These are phyloP conservation scores for Protophormia terraenovae DNA, from an alignment of 2,888 invertebrate genomes.

Conservation along the genomic window DNA sequence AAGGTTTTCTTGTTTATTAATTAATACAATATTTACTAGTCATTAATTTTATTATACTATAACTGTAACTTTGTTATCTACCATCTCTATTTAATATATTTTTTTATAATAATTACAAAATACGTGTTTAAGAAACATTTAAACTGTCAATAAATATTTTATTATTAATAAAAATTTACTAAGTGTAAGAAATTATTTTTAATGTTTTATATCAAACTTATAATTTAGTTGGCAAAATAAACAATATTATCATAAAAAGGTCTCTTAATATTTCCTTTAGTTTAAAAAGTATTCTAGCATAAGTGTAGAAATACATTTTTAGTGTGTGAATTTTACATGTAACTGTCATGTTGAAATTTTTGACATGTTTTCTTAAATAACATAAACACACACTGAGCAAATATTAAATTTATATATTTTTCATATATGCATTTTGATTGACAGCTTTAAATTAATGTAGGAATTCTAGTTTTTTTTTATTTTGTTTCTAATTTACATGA, in stretches of 20 bases:
- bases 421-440: constrained; percentile 32
- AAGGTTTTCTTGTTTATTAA: constrained; percentile 14
- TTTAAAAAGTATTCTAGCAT: neutral
- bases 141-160: neutral
- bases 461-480: constrained; percentile 32
- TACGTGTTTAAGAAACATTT: neutral
- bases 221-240: neutral
- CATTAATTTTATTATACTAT: neutral
- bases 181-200: too few relatives aligned
- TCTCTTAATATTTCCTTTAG: neutral
- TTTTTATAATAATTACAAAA: neutral
- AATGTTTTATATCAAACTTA: too few relatives aligned
- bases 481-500: neutral
- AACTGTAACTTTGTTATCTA: neutral
- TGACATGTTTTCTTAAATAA: constrained; percentile 8
- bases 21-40: neutral
- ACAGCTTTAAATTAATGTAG: constrained; percentile 49
- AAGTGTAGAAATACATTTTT: neutral
- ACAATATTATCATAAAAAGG: neutral
- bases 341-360: constrained; percentile 38
- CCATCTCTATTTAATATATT: neutral
- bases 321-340: neutral
- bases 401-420: neutral
- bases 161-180: too few relatives aligned
- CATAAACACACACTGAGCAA: neutral